Percentiles rank a stretch among this genome's conserved stretches.
Conservation (phyloP, 2,888 invertebrate genomes). For the Epinotia bilunana region DNA sequence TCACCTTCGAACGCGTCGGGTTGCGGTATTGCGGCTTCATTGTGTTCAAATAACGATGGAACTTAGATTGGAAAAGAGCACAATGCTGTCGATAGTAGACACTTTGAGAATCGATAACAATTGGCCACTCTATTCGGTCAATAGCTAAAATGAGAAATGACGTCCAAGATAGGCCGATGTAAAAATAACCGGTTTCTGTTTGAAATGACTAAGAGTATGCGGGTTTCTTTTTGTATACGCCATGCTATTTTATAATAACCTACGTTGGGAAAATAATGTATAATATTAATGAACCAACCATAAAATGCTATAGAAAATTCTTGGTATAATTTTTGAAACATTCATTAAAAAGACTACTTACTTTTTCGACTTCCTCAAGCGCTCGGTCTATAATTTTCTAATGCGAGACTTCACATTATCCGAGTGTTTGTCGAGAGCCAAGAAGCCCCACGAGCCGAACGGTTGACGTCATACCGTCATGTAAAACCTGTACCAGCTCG, state of each 20-base stretch:
- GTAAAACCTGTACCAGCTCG: constrained; percentile 70
- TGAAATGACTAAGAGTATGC: neutral
- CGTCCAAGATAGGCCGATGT: constrained; percentile 15
- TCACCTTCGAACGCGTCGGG: constrained; percentile 83
- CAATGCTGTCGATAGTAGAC: constrained; percentile 70
- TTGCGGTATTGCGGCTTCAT: constrained; percentile 84
- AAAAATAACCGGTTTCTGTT: constrained; percentile 26
- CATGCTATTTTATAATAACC: constrained; percentile 15
- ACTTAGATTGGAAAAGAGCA: constrained; percentile 73
- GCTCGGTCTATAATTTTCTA: constrained; percentile 71
- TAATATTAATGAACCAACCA: constrained; percentile 2
- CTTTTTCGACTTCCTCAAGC: constrained; percentile 60
- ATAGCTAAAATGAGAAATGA: constrained; percentile 28
- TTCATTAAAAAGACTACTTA: constrained; percentile 18
- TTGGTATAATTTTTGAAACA: neutral
- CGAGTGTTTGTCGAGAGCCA: constrained; percentile 78
- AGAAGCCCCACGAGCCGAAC: constrained; percentile 81
- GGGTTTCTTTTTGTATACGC: neutral
- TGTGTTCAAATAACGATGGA: constrained; percentile 82
- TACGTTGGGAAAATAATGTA: neutral
- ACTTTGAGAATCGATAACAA: constrained; percentile 59
- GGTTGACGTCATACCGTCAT: constrained; percentile 81
- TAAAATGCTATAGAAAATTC: neutral
- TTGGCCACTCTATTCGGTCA: constrained; percentile 26
- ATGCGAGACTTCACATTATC: constrained; percentile 70